Percentiles rank a stretch among this genome's conserved stretches.
Evolutionary conservation across 2,797 vertebrate species (phyloP).

Genomic region (Sebastes nivosus): DNA sequence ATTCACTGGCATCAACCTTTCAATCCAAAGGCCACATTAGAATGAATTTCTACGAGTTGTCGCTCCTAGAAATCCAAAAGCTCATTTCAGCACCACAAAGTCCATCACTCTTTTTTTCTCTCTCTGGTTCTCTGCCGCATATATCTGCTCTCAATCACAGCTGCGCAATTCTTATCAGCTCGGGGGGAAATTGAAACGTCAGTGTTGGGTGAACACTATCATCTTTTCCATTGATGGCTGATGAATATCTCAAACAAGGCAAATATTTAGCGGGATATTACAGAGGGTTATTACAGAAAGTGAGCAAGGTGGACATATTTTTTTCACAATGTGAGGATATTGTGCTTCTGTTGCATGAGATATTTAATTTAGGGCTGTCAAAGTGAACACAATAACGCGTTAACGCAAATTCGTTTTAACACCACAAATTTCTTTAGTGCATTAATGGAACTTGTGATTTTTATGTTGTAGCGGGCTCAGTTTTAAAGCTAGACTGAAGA

Average conservation of each 20-base stretch:
- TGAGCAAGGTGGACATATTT: neutral
- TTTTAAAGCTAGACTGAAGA: no score
- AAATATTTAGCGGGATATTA: slow-evolving; percentile 50
- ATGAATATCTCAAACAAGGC: slow-evolving; percentile 55
- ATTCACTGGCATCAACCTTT: slow-evolving; percentile 64
- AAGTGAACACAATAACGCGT: no score
- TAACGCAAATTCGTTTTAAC: no score
- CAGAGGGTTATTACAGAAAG: slow-evolving; percentile 33
- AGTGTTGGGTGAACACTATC: slow-evolving; percentile 48
- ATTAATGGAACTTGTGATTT: no score
- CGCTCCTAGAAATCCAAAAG: slow-evolving; percentile 66
- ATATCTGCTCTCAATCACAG: slow-evolving; percentile 63
- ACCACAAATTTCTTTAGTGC: no score
- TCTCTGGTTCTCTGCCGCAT: slow-evolving; percentile 67
- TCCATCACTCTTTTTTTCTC: slow-evolving; percentile 62
- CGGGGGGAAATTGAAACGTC: slow-evolving; percentile 68
- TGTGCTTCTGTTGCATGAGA: slow-evolving; percentile 44
- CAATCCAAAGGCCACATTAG: slow-evolving; percentile 34
- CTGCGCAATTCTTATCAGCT: slow-evolving; percentile 70
- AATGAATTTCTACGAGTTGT: slow-evolving; percentile 62
- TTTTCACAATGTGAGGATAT: neutral
- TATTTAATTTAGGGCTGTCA: slow-evolving; percentile 11
- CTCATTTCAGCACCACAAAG: slow-evolving; percentile 64
- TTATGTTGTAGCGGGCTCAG: no score
- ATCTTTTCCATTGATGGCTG: slow-evolving; percentile 55